Evolutionary conservation across 2,888 invertebrate genomes (phyloP).

Genomic region (Dicyrtoma fusca): DNA sequence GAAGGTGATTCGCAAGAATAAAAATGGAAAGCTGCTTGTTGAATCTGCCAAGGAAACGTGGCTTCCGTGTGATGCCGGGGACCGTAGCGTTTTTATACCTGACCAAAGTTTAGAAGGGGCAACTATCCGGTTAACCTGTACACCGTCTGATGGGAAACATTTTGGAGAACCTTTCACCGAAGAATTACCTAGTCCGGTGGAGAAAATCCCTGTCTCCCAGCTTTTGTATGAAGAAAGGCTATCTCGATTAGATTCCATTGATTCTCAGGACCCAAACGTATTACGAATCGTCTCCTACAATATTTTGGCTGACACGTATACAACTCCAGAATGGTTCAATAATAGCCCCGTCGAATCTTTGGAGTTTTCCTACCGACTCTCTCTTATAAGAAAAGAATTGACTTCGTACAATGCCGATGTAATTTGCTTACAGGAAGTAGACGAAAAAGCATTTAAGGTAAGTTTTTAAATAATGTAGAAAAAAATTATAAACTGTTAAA

Average conservation of each 20-base stretch:
- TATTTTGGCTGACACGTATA: slow-evolving; percentile 87
- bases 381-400: slow-evolving; percentile 77
- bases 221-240: slow-evolving; percentile 47
- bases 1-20: slow-evolving; percentile 2
- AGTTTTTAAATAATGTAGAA: too few relatives aligned
- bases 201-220: slow-evolving; percentile 23
- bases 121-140: slow-evolving; percentile 44
- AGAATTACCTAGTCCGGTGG: slow-evolving; percentile 36
- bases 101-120: slow-evolving; percentile 35
- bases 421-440: slow-evolving; percentile 92
- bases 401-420: slow-evolving; percentile 88
- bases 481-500: slow-evolving; percentile 14
- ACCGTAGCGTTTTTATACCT: slow-evolving; percentile 37
- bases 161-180: slow-evolving; percentile 45
- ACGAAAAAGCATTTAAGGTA: slow-evolving; percentile 71
- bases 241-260: slow-evolving; percentile 42
- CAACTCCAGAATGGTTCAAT: slow-evolving; percentile 74
- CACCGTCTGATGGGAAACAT: slow-evolving; percentile 46
- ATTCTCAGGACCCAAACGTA: slow-evolving; percentile 42
- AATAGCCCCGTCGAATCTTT: slow-evolving; percentile 84
- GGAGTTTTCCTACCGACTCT: slow-evolving; percentile 82
- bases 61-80: slow-evolving; percentile 9
- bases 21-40: neutral
- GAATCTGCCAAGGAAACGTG: slow-evolving; percentile 5
- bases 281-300: slow-evolving; percentile 86